These are phyloP conservation scores for Onychomys arenicola DNA, from an alignment of 2,797 vertebrate species.

Conservation along the genomic window DNA sequence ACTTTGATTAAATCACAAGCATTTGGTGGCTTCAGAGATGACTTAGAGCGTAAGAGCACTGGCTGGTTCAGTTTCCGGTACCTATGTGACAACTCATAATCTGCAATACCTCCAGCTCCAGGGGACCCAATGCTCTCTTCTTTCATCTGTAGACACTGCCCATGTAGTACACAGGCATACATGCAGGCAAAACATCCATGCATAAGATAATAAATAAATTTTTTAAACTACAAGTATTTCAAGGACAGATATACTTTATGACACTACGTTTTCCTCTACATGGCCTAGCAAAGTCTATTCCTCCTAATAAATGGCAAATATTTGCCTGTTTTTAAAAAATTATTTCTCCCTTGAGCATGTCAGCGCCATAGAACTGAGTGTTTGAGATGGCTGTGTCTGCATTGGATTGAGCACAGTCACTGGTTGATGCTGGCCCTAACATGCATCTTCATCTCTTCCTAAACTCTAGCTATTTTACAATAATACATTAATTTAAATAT, in stretches of 20 bases:
- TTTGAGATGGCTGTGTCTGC: neutral
- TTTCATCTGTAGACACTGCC: neutral
- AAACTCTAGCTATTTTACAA: neutral
- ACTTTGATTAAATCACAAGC: neutral
- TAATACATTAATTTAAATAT: neutral
- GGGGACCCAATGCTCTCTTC: neutral
- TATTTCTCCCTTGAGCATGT: neutral
- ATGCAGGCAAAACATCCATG: no score
- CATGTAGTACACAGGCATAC: neutral
- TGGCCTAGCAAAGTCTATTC: neutral
- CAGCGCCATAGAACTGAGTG: neutral
- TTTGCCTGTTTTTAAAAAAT: neutral
- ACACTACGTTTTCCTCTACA: neutral
- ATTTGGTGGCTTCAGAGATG: neutral
- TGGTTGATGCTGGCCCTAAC: neutral
- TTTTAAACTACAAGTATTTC: neutral
- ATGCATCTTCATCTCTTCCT: neutral
- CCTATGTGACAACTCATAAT: neutral
- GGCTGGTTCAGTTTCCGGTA: neutral
- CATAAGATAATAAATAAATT: neutral
- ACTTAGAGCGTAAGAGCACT: neutral
- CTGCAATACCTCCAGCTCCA: neutral
- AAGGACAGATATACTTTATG: neutral
- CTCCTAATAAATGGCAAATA: neutral
- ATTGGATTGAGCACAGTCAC: neutral